phyloP scores from a whole-genome alignment of 2,797 vertebrate genomes.

The Periophthalmus magnuspinnatus region DNA sequence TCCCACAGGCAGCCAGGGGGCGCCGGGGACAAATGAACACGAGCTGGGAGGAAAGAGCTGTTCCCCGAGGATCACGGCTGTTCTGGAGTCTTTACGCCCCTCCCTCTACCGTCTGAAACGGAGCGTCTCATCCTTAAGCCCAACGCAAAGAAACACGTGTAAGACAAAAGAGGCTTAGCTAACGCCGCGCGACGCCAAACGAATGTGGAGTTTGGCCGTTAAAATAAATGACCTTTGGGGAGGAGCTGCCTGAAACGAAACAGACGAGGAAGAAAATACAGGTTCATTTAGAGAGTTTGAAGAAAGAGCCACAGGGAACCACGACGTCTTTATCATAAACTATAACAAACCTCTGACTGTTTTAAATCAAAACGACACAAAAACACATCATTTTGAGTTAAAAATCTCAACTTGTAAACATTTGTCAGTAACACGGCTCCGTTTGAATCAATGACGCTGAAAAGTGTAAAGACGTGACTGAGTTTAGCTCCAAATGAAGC shows the following conservation, averaged over 20 bases:
- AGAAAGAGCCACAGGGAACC: too few relatives aligned
- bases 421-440: too few relatives aligned
- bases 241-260: neutral
- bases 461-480: too few relatives aligned
- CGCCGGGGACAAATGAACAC: conserved; percentile 79
- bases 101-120: conserved; percentile 71
- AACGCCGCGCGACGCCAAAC: conserved; percentile 33
- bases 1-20: conserved; percentile 74
- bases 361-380: too few relatives aligned
- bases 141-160: conserved; percentile 37
- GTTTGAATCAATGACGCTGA: too few relatives aligned
- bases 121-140: conserved; percentile 56
- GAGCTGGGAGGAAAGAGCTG: conserved; percentile 77
- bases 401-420: too few relatives aligned
- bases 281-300: neutral
- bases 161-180: conserved; percentile 38
- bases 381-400: too few relatives aligned
- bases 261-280: neutral
- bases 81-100: conserved; percentile 70
- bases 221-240: conserved; percentile 46
- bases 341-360: too few relatives aligned
- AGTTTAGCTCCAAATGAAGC: too few relatives aligned
- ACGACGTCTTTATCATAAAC: too few relatives aligned
- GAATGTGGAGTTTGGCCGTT: conserved; percentile 18
- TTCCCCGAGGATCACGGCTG: conserved; percentile 71